Conservation (phyloP, 2,888 invertebrate genomes). For the Coleophora flavipennella region DNA sequence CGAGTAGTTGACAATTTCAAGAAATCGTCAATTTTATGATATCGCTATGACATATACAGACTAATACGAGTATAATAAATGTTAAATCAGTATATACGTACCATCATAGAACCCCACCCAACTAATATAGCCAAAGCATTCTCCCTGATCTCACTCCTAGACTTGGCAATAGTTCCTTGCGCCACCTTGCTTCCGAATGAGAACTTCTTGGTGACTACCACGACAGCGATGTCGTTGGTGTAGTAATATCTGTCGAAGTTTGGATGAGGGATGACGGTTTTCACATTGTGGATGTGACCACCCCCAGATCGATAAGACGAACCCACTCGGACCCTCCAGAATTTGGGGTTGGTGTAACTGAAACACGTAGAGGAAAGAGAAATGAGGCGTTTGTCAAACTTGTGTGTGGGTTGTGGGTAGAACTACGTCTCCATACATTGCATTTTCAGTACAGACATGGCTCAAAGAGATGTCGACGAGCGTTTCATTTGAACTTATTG, state of each 20-base stretch:
- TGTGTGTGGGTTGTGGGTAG: too few relatives aligned
- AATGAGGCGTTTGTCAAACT: too few relatives aligned
- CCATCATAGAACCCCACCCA: constrained; percentile 59
- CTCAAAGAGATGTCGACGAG: too few relatives aligned
- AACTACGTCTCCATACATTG: too few relatives aligned
- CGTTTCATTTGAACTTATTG: too few relatives aligned
- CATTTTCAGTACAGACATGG: too few relatives aligned
- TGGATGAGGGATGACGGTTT: constrained; percentile 41
- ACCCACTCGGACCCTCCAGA: constrained; percentile 55
- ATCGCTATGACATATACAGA: too few relatives aligned
- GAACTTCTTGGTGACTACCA: constrained; percentile 38
- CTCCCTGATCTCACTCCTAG: constrained; percentile 37
- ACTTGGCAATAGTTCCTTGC: constrained; percentile 51
- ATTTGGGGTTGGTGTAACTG: constrained; percentile 41
- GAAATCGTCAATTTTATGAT: too few relatives aligned
- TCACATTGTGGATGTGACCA: constrained; percentile 42
- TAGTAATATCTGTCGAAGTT: constrained; percentile 47
- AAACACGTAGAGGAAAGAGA: constrained; percentile 1
- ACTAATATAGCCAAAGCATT: constrained; percentile 41
- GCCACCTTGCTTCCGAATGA: constrained; percentile 36
- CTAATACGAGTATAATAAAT: too few relatives aligned
- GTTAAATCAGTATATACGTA: constrained; percentile 14
- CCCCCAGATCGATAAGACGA: constrained; percentile 49
- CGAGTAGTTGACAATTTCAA: too few relatives aligned
- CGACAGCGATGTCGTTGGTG: constrained; percentile 49